These are phyloP conservation scores for Myotis findleyi DNA, from an alignment of 2,797 vertebrate genomes.

Conservation along the genomic window DNA sequence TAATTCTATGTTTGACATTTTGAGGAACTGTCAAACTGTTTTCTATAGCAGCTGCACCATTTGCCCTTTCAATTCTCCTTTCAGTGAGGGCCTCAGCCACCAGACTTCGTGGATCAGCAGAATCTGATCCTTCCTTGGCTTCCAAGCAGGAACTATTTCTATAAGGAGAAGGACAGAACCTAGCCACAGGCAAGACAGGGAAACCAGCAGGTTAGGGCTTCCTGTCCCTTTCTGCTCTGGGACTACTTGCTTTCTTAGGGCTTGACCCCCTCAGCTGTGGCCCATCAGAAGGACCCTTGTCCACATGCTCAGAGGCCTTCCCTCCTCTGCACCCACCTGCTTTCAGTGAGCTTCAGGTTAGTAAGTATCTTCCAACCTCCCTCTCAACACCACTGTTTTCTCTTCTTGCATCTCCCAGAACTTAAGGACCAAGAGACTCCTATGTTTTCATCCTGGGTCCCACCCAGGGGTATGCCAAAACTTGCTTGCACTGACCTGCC, in stretches of 20 bases:
- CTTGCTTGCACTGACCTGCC: background rate
- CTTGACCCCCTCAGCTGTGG: background rate
- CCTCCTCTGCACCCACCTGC: background rate
- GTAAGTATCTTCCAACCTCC: background rate
- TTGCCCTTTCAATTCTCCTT: constrained; percentile 60
- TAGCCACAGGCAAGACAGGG: background rate
- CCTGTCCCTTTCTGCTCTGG: background rate
- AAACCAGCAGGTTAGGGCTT: background rate
- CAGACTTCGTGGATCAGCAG: constrained; percentile 34
- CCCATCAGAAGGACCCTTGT: background rate
- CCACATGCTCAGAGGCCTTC: background rate
- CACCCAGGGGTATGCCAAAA: background rate
- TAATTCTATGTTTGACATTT: background rate
- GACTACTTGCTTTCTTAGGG: too few relatives aligned
- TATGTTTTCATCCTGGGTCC: background rate
- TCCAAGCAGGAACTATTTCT: background rate
- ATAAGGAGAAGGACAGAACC: background rate
- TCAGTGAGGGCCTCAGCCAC: background rate
- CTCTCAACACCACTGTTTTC: background rate
- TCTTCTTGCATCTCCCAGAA: background rate
- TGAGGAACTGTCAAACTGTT: background rate
- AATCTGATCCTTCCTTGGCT: background rate
- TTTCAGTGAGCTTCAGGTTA: background rate
- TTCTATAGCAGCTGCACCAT: background rate
- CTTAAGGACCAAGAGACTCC: background rate